Percentiles rank a stretch among this genome's conserved stretches.
These are phyloP conservation scores for Phaetusa simplex DNA, from an alignment of 2,113 vertebrate genomes.

Conservation along the genomic window DNA sequence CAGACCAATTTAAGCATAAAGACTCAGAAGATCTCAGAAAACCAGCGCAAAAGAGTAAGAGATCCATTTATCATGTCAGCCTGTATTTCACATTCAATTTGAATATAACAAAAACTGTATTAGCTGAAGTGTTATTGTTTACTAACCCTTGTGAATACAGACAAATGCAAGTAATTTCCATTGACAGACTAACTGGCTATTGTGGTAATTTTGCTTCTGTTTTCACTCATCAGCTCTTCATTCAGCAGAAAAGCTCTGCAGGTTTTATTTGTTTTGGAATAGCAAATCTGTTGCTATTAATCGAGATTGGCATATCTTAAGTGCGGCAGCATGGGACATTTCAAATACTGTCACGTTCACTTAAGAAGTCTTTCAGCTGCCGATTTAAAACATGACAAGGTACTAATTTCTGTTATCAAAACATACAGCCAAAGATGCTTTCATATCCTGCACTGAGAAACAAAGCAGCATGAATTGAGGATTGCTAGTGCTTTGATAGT, in stretches of 20 bases:
- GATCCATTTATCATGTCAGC: slow-evolving; percentile 48
- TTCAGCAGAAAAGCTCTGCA: slow-evolving; percentile 16
- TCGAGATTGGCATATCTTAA: slow-evolving; percentile 63
- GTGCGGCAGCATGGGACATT: background rate
- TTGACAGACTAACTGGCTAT: slow-evolving; percentile 64
- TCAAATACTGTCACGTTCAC: slow-evolving; percentile 33
- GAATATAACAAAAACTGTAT: slow-evolving; percentile 42
- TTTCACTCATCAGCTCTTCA: slow-evolving; percentile 47
- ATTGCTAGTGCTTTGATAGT: background rate
- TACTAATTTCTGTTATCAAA: slow-evolving; percentile 51
- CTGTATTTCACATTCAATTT: slow-evolving; percentile 72
- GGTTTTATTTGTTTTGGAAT: slow-evolving; percentile 58
- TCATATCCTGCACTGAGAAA: background rate
- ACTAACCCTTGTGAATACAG: slow-evolving; percentile 55
- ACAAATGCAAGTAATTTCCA: slow-evolving; percentile 71
- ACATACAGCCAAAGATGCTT: background rate
- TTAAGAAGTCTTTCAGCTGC: slow-evolving; percentile 34
- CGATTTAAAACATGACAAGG: slow-evolving; percentile 53
- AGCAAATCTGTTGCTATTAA: slow-evolving; percentile 61
- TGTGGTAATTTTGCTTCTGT: slow-evolving; percentile 46
- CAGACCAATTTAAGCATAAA: slow-evolving; percentile 9
- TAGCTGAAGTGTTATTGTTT: slow-evolving; percentile 66
- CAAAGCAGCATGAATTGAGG: background rate
- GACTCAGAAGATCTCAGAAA: slow-evolving; percentile 7
- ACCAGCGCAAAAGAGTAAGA: slow-evolving; percentile 1